Evolutionary conservation across 2,797 vertebrate species (phyloP).

Genomic region (Yasuhikotakia modesta): DNA sequence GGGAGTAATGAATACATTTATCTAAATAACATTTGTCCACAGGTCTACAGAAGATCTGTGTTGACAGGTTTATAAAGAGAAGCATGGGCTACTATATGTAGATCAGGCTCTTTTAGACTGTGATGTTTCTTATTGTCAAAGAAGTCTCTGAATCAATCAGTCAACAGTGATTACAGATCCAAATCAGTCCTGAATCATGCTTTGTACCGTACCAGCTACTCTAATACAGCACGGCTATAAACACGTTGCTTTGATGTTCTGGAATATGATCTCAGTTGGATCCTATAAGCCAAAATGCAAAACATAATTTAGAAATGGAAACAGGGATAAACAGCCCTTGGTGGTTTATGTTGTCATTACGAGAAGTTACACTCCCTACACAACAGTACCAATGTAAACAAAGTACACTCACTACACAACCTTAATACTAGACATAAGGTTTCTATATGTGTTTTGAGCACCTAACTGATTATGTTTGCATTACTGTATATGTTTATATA

Average conservation of each 20-base stretch:
- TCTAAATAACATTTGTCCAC: neutral
- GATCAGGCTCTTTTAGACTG: conserved; percentile 4
- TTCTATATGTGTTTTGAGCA: neutral
- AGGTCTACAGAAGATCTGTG: neutral
- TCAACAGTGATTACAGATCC: conserved; percentile 22
- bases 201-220: neutral
- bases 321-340: conserved; percentile 15
- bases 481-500: neutral
- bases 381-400: conserved; percentile 9
- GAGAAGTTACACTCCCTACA: conserved; percentile 16
- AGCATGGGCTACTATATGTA: neutral
- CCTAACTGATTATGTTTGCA: neutral
- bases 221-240: neutral
- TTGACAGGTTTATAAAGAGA: conserved; percentile 21
- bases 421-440: conserved; percentile 7
- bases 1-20: neutral
- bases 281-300: conserved; percentile 35
- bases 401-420: conserved; percentile 2
- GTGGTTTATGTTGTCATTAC: conserved; percentile 15
- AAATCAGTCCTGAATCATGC: conserved; percentile 20
- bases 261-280: conserved; percentile 8
- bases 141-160: conserved; percentile 5
- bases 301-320: conserved; percentile 21
- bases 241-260: conserved; percentile 17
- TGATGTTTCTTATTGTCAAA: conserved; percentile 9